Evolutionary conservation across 2,888 invertebrate species (phyloP).

Genomic region (Zaprionus obscuricornis): DNA sequence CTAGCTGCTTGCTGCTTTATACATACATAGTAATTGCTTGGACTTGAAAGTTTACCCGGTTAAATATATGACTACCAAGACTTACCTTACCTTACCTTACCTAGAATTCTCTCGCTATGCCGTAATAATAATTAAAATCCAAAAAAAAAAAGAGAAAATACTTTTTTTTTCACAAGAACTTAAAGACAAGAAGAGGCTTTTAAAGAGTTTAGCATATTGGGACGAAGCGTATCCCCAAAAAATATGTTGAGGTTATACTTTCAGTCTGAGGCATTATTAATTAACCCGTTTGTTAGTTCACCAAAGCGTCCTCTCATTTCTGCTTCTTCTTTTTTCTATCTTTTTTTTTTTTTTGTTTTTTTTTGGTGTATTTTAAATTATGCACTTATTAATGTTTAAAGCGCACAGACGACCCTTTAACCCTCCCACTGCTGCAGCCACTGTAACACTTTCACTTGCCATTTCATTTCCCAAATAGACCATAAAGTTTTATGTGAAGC

Average conservation of each 20-base stretch:
- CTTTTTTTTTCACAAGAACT: constrained; percentile 30
- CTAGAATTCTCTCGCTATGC: constrained; percentile 27
- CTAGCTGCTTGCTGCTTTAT: constrained; percentile 35
- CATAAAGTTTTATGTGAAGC: constrained; percentile 63
- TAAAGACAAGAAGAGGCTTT: constrained; percentile 59
- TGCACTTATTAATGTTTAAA: constrained; percentile 76
- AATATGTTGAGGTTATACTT: constrained; percentile 57
- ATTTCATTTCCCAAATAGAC: constrained; percentile 27
- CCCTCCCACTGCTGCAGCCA: too few species aligned
- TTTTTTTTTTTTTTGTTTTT: neutral
- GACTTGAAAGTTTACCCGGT: constrained; percentile 56
- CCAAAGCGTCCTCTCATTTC: constrained; percentile 60
- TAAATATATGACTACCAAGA: constrained; percentile 34
- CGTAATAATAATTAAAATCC: constrained; percentile 70
- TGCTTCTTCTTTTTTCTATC: neutral
- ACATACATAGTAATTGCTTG: constrained; percentile 60
- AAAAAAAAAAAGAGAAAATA: constrained; percentile 30
- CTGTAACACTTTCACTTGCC: too few species aligned
- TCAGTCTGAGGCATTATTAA: constrained; percentile 61
- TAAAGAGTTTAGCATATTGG: constrained; percentile 65
- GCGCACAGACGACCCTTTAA: constrained; percentile 46
- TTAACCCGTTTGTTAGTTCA: constrained; percentile 69
- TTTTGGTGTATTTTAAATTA: constrained; percentile 61
- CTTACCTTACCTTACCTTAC: neutral
- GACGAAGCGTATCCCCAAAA: constrained; percentile 59